Conservation (phyloP, 2,888 invertebrate genomes). For the Atrina japonica region DNA sequence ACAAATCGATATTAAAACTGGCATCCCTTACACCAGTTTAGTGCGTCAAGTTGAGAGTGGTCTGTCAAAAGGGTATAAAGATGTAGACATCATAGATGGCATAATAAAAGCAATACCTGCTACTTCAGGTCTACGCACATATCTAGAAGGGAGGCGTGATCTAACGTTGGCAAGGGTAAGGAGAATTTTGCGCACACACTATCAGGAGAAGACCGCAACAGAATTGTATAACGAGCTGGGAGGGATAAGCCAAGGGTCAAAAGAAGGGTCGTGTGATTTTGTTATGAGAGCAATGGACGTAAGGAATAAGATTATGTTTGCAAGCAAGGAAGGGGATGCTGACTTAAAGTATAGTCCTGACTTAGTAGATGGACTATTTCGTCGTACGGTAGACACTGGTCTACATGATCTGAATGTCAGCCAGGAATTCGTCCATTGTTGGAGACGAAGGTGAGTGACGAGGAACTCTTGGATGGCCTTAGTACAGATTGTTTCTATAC, state of each 20-base stretch:
- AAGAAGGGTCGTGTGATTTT: slow-evolving; percentile 29
- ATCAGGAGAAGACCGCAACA: slow-evolving; percentile 33
- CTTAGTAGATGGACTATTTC: slow-evolving; percentile 17
- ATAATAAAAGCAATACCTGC: too few relatives aligned
- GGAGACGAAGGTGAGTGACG: slow-evolving; percentile 1
- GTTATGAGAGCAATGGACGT: slow-evolving; percentile 22
- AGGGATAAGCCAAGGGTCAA: slow-evolving; percentile 17
- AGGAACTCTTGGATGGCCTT: neutral
- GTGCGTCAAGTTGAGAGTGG: neutral
- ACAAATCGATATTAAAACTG: neutral
- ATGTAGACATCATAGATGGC: too few relatives aligned
- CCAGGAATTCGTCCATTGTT: slow-evolving; percentile 17
- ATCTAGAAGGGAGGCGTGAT: slow-evolving; percentile 21
- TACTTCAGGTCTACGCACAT: too few relatives aligned
- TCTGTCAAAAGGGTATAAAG: neutral
- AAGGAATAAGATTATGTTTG: slow-evolving; percentile 3
- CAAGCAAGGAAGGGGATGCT: neutral
- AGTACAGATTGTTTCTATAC: slow-evolving; percentile 8
- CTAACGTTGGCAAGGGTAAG: slow-evolving; percentile 18
- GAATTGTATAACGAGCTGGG: slow-evolving; percentile 36
- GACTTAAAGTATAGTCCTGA: neutral
- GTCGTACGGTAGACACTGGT: slow-evolving; percentile 31
- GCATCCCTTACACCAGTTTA: neutral
- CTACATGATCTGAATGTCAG: slow-evolving; percentile 27
- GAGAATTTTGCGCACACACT: slow-evolving; percentile 27